Base-by-base conservation (phyloP, 2,113 vertebrate species). In the human region DNA sequence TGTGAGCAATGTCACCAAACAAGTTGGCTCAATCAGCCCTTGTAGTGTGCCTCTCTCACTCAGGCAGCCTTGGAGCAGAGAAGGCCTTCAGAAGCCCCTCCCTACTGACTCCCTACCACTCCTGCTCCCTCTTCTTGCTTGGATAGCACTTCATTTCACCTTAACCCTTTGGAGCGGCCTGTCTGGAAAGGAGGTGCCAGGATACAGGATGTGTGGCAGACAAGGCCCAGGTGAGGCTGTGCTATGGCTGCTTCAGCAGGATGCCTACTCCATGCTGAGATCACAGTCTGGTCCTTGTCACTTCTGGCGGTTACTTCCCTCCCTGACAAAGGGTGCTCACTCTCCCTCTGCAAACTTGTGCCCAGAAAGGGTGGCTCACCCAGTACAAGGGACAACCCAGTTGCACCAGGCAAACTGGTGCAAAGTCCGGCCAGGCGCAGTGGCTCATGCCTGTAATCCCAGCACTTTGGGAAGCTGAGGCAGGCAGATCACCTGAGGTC, bases 311-410 rank as follows among this genome's bases (percentile, higher is more conserved):
- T 95, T 96, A 97, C 96, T 96, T 89, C 89, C 73, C 93, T 97
- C 75, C 80, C 80, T 85, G 81, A 96, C 97, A 96, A 97, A 98
- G 96, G 94, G 70, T 90, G 78, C 27, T 94, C 86, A 91, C 61
- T 45, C 75, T 91, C 66, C 76, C 38, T 5, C 32, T 61, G 89
- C 78, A 89, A 95, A 96, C 81, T 85, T 4, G 0, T 90, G n/a
- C 27, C 73, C 83, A 83, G 66, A 79, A 89, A 94, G 61, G 40
- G 59, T 27, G 32, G 83, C n/a, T 96, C 73, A 57, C 32, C 76
- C 32, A n/a, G 35, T 50, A n/a, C 76, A 78, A 89, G 76, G 43
- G 79, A 35, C 90, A 96, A 40, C 72, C 18, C 40, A 12, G 12
- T 66, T 73, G 73, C 84, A 50, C 25, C 35, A 94, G 68, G 25